Base-by-base conservation (phyloP, 2,888 invertebrate species). In the Diarsia brunnea region DNA sequence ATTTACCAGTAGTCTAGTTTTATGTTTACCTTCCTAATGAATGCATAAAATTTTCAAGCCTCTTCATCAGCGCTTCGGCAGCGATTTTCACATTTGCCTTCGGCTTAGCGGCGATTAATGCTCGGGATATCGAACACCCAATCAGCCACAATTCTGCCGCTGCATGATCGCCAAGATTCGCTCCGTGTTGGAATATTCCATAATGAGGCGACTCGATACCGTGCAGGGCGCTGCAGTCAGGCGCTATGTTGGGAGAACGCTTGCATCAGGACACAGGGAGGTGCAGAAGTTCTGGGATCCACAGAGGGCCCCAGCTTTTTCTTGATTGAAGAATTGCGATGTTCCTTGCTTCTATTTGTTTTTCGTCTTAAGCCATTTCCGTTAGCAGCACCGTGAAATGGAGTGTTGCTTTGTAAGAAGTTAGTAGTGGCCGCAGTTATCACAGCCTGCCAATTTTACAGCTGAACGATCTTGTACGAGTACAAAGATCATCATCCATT, bases 151-250 rank as follows among this genome's bases (percentile, higher is more conserved):
- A 53, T 16, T n/a, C 53, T 38, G 21, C n/a, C 21, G 38, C 12
- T 49, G 51, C 38, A 55, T 31, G 63, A 55, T 65, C 70, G 53
- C 61, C 51, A 71, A 69, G 73, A 73, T 53, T 49, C 24, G 31
- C 55, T 60, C 61, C 21, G 58, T 24, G 61, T 45, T 51, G 55
- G 83, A 69, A 75, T 69, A 72, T 67, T 67, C 60, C 69, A 72
- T 87, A 87, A 85, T 85, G 87, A 85, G 73, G 79, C 73, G 66
- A 87, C 68, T 73, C 61, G 83, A 85, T 85, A 85, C 75, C 66
- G 31, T 64, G 45, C 55, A 10, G 38, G 81, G 55, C 65, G 64
- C 61, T 65, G 73, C 73, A 65, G 10, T 45, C 58, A 47, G 43
- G 66, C 58, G 85, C 67, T 58, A 77, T 85, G 74, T 61, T 24